A percentile compares a stretch with the other conserved stretches of the same genome.
Evolutionary conservation across 2,113 vertebrate genomes (phyloP).

Genomic region (Melierax canorus): DNA sequence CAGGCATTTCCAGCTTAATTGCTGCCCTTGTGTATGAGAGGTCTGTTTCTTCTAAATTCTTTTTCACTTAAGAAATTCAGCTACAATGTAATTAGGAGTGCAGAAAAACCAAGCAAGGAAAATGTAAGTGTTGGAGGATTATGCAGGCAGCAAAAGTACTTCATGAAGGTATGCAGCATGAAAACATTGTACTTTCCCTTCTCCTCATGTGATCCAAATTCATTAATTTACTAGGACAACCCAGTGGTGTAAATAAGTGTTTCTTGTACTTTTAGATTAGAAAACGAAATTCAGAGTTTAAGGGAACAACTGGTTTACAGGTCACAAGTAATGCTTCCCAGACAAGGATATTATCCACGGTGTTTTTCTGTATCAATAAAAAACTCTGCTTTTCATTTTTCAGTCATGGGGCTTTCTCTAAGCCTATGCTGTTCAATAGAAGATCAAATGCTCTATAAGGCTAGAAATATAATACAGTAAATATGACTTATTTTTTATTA

Average conservation of each 20-base stretch:
- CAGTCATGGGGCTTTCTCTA: not conserved
- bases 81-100: not conserved
- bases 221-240: not conserved
- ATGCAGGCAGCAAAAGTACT: not conserved
- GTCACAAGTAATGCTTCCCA: not conserved
- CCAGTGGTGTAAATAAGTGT: not conserved
- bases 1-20: not conserved
- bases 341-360: not conserved
- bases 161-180: not conserved
- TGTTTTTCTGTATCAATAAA: not conserved
- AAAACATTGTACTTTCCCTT: not conserved
- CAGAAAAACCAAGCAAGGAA: not conserved
- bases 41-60: not conserved
- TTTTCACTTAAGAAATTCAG: not conserved
- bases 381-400: not conserved
- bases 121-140: not conserved
- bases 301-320: not conserved
- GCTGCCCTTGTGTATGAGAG: not conserved
- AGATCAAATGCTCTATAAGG: not conserved
- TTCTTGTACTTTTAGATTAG: not conserved
- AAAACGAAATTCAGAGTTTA: not conserved
- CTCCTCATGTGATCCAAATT: not conserved
- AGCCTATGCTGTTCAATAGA: not conserved
- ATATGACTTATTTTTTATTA: not conserved
- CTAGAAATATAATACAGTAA: not conserved